These are phyloP conservation scores for Willowsia nigromaculata DNA, from an alignment of 2,888 invertebrate species.

Conservation along the genomic window DNA sequence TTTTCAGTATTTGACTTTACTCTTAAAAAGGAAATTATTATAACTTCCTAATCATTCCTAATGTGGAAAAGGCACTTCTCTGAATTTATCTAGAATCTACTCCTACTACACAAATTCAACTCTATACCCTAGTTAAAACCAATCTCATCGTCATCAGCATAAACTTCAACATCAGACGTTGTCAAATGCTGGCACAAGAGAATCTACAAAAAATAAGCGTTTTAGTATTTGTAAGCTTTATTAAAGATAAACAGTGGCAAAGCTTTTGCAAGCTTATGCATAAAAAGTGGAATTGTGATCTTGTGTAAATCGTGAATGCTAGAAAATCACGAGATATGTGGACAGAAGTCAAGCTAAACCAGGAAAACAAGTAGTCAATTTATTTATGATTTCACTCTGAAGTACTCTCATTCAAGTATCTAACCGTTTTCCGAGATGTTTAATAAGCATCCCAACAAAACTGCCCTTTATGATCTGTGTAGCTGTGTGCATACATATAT, in stretches of 20 bases:
- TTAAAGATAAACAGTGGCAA: constrained; percentile 2
- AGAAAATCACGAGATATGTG: neutral
- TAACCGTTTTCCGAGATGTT: neutral
- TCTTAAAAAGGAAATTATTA: constrained; percentile 79
- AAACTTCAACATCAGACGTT: neutral
- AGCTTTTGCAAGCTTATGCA: neutral
- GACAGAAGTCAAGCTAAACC: constrained; percentile 1
- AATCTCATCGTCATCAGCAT: neutral
- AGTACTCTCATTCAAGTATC: neutral
- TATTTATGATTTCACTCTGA: constrained; percentile 59
- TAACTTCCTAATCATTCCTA: constrained; percentile 79
- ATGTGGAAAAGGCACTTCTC: constrained; percentile 67
- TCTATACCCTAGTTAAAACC: neutral
- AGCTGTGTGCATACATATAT: neutral
- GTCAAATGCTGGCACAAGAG: neutral
- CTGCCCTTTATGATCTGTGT: neutral
- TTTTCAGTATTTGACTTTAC: constrained; percentile 57
- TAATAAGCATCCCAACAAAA: neutral
- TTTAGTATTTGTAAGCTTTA: neutral
- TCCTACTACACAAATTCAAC: neutral
- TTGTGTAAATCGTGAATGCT: neutral
- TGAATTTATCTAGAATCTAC: neutral
- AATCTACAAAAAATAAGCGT: neutral
- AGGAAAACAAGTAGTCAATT: constrained; percentile 55
- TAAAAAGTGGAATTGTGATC: neutral